Evolutionary conservation across 1,140 invertebrate species (phyloP).

Genomic region (Hypsibius dujardini): DNA sequence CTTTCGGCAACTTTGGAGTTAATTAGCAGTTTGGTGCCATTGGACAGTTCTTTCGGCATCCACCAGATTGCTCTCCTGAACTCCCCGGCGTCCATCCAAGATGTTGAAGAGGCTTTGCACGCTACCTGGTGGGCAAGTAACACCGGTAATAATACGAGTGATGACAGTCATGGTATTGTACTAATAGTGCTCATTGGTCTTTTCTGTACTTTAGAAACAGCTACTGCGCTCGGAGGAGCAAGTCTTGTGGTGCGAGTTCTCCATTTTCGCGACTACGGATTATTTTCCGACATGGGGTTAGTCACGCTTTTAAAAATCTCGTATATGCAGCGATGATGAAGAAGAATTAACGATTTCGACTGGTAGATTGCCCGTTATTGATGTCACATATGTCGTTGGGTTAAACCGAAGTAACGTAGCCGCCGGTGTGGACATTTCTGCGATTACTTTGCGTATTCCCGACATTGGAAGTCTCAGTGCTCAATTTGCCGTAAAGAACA

Average conservation of each 20-base stretch:
- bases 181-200: neutral
- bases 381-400: neutral
- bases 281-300: constrained; percentile 8
- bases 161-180: neutral
- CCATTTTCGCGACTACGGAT: neutral
- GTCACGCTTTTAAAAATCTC: neutral
- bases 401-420: neutral
- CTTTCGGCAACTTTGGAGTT: neutral
- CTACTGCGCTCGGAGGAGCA: neutral
- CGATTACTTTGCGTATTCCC: neutral
- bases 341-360: neutral
- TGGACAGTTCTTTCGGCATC: neutral
- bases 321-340: neutral
- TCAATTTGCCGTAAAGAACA: neutral
- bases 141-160: neutral
- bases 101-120: neutral
- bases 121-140: neutral
- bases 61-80: constrained; percentile 2
- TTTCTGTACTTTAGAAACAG: neutral
- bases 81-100: neutral
- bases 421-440: neutral
- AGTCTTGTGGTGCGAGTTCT: neutral
- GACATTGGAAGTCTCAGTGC: neutral
- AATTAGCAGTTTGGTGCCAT: neutral
- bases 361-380: constrained; percentile 4